Conservation (phyloP, 2,113 vertebrate genomes). For the Beaufortia kweichowensis region DNA sequence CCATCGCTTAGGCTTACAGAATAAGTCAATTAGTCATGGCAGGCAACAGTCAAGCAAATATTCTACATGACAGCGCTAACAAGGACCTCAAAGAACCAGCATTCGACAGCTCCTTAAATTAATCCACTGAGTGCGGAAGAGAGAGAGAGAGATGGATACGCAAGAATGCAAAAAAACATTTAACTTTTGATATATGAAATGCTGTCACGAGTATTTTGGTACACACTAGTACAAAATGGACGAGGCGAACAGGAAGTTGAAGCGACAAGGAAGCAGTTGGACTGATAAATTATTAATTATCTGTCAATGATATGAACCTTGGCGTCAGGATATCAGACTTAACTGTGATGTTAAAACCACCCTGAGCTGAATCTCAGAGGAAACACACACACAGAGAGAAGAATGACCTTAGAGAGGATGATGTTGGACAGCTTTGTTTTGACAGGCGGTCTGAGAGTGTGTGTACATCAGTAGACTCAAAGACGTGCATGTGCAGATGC, state of each 20-base stretch:
- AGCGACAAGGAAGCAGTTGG: conserved; percentile 5
- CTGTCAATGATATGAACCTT: conserved; percentile 25
- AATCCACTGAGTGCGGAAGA: conserved; percentile 72
- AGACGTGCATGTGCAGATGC: conserved; percentile 26
- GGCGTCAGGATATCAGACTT: conserved; percentile 1
- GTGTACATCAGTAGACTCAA: neutral
- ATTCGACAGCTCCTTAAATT: conserved; percentile 76
- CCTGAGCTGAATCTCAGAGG: neutral
- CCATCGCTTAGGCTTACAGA: conserved; percentile 69
- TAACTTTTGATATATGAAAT: conserved; percentile 3
- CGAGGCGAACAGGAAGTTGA: neutral
- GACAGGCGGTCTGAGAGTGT: conserved; percentile 17
- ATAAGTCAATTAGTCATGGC: conserved; percentile 75
- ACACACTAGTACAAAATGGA: neutral
- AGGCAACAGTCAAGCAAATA: conserved; percentile 71
- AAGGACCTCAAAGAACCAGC: conserved; percentile 68
- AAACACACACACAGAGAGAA: neutral
- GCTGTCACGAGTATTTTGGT: conserved; percentile 28
- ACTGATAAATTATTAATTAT: conserved; percentile 33
- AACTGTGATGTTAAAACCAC: neutral
- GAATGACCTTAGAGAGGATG: conserved; percentile 40
- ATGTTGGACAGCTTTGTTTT: conserved; percentile 40
- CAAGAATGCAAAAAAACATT: conserved; percentile 13
- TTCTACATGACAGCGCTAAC: conserved; percentile 72
- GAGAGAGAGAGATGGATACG: neutral